Evolutionary conservation across 2,797 vertebrate genomes (phyloP), one percentile per base, ranked within the genome.

Genomic region (Gymnocypris eckloni): DNA sequence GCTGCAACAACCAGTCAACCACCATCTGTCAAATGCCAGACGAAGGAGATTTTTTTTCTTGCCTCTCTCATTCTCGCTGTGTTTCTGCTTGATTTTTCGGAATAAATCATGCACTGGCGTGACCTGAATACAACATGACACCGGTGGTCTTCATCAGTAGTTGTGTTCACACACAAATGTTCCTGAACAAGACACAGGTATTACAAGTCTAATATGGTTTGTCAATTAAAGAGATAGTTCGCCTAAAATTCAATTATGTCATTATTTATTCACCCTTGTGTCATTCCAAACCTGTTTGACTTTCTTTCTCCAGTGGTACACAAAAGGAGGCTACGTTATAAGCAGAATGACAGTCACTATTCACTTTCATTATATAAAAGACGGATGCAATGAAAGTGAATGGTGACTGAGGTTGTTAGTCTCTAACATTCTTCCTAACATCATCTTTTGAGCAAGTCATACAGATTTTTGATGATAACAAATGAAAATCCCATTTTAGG

Each of bases 1-100:
- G 41, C 25, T 33, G 59, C 71, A 67, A 78, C 75, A 79, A 73
- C 66, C 86, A 89, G 83, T 71, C 86, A 86, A 80, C 75, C 83
- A 45, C 88, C 90, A 90, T 90, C 90, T 90, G 87, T 86, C 88
- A 87, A 69, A 84, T 15, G 81, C 77, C 72, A 84, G 83, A 87
- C 87, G 61, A 66, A 43, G 45, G 15, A 61, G 28, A 41, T 48
- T 56, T 76, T 85, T 73, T 12, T 54, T 33, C 28, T 33, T 3
- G 43, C 33, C 20, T 45, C 54, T 75, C 1, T 73, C 41, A 56
- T 20, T 73, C 43, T 28, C 22, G 25, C 13, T 22, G 71, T 71
- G 28, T 18, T 61, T 52, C 84, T 66, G 33, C 16, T 66, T 64
- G 52, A 75, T 12, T 71, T 52, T 85, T 54, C 71, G 20, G 80